Evolutionary conservation across 2,113 vertebrate genomes (phyloP).

Genomic region (Misgurnus anguillicaudatus): DNA sequence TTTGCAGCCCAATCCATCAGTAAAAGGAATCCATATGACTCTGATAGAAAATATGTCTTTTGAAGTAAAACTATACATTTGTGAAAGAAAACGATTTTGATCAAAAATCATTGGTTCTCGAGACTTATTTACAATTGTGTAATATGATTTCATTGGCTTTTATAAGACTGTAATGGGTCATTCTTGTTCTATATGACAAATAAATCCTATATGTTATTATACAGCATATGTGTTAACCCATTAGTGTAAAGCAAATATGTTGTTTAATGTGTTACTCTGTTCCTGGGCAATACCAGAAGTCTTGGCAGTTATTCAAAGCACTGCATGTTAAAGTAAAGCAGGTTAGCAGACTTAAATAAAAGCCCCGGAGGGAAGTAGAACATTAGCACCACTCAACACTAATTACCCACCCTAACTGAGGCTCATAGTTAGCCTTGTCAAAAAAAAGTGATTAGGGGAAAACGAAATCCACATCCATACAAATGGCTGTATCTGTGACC

Average conservation of each 20-base stretch:
- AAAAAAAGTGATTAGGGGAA: slow-evolving; percentile 36
- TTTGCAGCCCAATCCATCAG: too few species aligned
- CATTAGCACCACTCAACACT: slow-evolving; percentile 15
- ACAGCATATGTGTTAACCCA: background rate
- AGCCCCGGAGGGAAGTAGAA: slow-evolving; percentile 11
- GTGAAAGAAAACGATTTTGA: too few species aligned
- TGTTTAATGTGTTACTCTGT: background rate
- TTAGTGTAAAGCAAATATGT: background rate
- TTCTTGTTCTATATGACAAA: background rate
- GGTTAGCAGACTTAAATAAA: slow-evolving; percentile 35
- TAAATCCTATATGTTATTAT: background rate
- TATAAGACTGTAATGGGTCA: background rate
- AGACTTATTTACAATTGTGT: background rate
- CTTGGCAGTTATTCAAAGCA: slow-evolving; percentile 12
- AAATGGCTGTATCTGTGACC: slow-evolving; percentile 22
- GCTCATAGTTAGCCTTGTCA: slow-evolving; percentile 28
- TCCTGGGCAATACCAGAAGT: slow-evolving; percentile 17
- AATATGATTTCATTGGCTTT: background rate
- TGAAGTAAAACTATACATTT: too few species aligned
- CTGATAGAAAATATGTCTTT: too few species aligned
- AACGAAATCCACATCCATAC: slow-evolving; percentile 33
- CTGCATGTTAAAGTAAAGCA: background rate
- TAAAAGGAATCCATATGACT: too few species aligned
- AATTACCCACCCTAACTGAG: slow-evolving; percentile 37
- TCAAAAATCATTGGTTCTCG: too few species aligned